phyloP scores from a whole-genome alignment of 2,113 vertebrate genomes.

The Arothron firmamentum region DNA sequence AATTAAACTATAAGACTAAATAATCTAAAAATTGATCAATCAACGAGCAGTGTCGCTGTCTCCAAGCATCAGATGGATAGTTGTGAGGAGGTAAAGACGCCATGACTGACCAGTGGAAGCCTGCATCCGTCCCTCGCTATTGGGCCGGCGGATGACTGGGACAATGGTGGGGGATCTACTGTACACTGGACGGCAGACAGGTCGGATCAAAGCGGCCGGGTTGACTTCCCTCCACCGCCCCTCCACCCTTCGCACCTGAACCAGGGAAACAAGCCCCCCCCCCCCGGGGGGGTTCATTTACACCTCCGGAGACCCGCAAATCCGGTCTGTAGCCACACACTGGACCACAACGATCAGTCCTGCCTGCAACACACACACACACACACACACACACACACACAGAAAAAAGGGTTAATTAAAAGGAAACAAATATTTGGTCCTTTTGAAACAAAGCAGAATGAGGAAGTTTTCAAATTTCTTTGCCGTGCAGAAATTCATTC shows the following conservation, averaged over 20 bases:
- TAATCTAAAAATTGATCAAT: too few relatives aligned
- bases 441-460: too few relatives aligned
- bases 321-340: conserved; percentile 30
- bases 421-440: too few relatives aligned
- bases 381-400: too few relatives aligned
- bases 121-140: neutral
- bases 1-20: too few relatives aligned
- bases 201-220: conserved; percentile 56
- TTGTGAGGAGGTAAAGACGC: too few relatives aligned
- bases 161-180: conserved; percentile 1
- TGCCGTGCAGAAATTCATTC: too few relatives aligned
- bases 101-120: neutral
- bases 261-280: conserved; percentile 7
- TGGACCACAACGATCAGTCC: neutral
- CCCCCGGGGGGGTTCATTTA: conserved; percentile 22
- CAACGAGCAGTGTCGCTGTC: too few relatives aligned
- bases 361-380: too few relatives aligned
- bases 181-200: neutral
- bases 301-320: conserved; percentile 42
- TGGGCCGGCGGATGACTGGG: conserved; percentile 17
- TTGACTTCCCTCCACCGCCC: neutral
- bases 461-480: too few relatives aligned
- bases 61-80: too few relatives aligned
- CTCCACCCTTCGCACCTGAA: conserved; percentile 42
- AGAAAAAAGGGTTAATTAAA: neutral